Percentiles rank a stretch among this genome's conserved stretches.
phyloP scores from a whole-genome alignment of 2,113 vertebrate species.

The Mobula hypostoma region DNA sequence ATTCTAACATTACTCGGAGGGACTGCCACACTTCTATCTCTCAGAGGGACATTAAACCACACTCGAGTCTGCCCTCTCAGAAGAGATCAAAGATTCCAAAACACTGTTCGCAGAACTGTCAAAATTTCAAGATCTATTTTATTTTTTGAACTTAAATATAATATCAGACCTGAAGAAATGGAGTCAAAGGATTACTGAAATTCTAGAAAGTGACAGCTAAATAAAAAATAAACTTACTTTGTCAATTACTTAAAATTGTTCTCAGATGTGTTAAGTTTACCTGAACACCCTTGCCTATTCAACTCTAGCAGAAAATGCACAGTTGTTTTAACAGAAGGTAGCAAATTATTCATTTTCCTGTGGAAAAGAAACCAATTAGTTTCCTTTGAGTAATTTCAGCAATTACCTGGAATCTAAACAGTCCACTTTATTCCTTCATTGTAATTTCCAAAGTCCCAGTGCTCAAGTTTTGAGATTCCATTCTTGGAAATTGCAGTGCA shows the following conservation, averaged over 20 bases:
- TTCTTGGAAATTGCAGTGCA: neutral
- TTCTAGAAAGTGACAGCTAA: slow-evolving; percentile 14
- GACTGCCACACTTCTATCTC: too few species aligned
- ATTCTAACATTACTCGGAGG: too few species aligned
- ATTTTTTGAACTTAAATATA: neutral
- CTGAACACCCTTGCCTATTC: neutral
- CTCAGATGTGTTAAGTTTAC: slow-evolving; percentile 27
- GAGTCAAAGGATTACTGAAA: neutral
- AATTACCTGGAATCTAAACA: slow-evolving; percentile 20
- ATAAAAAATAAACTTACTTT: neutral
- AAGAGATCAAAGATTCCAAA: too few species aligned
- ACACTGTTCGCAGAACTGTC: too few species aligned
- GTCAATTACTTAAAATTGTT: slow-evolving; percentile 29
- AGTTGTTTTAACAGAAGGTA: slow-evolving; percentile 34
- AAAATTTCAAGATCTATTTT: too few species aligned
- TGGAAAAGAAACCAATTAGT: slow-evolving; percentile 21
- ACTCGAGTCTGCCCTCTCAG: neutral
- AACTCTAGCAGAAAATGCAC: neutral
- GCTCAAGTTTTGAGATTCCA: neutral
- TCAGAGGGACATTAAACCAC: neutral
- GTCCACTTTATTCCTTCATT: slow-evolving; percentile 29
- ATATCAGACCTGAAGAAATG: neutral
- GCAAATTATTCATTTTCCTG: slow-evolving; percentile 18
- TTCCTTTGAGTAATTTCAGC: slow-evolving; percentile 26
- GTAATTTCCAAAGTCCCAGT: neutral